These are phyloP conservation scores for Callyntrura guangdongensis DNA, from an alignment of 2,888 invertebrate species.

Conservation along the genomic window DNA sequence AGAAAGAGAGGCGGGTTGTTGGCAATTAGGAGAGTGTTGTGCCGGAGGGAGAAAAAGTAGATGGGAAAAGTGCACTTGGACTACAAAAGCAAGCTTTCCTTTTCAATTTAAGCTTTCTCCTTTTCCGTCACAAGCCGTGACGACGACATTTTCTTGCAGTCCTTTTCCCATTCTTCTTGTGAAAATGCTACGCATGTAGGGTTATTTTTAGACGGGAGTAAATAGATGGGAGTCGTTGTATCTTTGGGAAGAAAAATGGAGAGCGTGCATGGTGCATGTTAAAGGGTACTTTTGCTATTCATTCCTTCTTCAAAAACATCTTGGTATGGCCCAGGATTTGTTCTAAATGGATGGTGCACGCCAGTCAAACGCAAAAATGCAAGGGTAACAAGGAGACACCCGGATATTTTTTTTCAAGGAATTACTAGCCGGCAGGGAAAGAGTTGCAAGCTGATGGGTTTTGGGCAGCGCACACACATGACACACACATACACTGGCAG, in stretches of 20 bases:
- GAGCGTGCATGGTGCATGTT: too few species aligned
- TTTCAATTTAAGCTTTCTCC: background rate
- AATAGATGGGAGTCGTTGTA: background rate
- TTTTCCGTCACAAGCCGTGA: background rate
- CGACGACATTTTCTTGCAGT: background rate
- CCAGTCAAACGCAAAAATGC: constrained; percentile 1
- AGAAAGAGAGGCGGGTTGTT: background rate
- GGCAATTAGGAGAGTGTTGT: constrained; percentile 35
- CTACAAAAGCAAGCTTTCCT: constrained; percentile 47
- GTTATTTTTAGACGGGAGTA: too few species aligned
- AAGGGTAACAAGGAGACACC: constrained; percentile 49
- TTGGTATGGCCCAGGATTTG: background rate
- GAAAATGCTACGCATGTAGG: background rate
- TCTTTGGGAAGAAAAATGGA: background rate
- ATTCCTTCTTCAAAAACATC: background rate
- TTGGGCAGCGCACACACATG: too few species aligned
- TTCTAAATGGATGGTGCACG: too few species aligned
- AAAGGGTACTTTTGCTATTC: background rate
- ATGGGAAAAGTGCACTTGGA: background rate
- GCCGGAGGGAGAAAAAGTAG: constrained; percentile 36
- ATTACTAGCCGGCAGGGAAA: constrained; percentile 70
- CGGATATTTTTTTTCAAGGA: constrained; percentile 59
- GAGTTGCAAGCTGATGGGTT: constrained; percentile 2
- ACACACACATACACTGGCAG: too few species aligned
- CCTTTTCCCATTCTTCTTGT: background rate